Base-by-base conservation (phyloP, 2,888 invertebrate species). In the Plagodis pulveraria region DNA sequence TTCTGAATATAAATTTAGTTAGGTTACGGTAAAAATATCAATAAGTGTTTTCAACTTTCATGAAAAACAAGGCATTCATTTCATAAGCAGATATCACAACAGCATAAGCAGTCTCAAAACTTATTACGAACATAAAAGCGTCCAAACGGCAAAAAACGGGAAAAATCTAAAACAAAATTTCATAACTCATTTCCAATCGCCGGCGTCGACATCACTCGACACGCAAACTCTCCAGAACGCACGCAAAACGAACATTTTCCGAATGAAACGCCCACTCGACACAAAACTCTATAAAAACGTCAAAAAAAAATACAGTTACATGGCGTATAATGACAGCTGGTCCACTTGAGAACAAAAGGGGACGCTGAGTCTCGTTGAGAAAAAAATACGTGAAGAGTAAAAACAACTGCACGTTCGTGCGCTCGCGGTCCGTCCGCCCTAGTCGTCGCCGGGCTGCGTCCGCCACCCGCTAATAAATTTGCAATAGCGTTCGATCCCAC, bases 261-360 rank as follows among this genome's bases (percentile, higher is more conserved):
- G 83, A 88, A 89, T 88, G 86, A 84, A 87, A 89, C 90, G 91
- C 90, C 88, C 89, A 87, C 83, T 86, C 89, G 75, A 84, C 84
- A 89, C 82, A 88, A 90, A 91, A 91, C 91, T 91, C 88, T 89
- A 91, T 91, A 86, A 93, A 91, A 91, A 89, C 88, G 85, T 87
- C 89, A 84, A 92, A 91, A 91, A 36, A 91, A 90, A 89, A 84
- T 89, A 93, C 91, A 89, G 91, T 91, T 91, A 91, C 93, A 93
- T 93, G 89, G 92, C 92, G 92, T 90, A 93, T 93, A 93, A 93
- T 93, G 93, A 93, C 93, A 93, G 93, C 93, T 93, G 93, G 93
- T 91, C 92, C 93, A 93, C 93, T 93, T 93, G 92, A 92, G 91
- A 92, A 93, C 92, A 93, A 92, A 91, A 88, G 92, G 89, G 91